Evolutionary conservation across 2,797 vertebrate species (phyloP), one percentile per base, ranked within the genome.

Genomic region (Menidia menidia): DNA sequence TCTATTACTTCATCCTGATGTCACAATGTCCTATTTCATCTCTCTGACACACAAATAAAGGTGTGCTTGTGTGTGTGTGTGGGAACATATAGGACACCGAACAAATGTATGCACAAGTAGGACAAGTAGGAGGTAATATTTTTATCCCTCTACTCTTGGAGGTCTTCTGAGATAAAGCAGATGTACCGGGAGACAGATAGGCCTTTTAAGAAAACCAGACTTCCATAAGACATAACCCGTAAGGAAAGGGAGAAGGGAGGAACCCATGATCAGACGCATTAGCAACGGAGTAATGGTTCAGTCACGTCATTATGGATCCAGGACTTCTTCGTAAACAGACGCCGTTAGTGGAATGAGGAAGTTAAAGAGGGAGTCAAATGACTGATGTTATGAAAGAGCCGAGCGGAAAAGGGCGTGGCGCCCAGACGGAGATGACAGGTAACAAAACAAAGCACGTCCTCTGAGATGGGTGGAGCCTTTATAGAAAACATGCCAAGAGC

Each of bases 291-390:
- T 19, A 18, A 18, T 47, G 18, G 44, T 45, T 45, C 44, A n/a
- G 44, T 15, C 4, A 45, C n/a, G 44, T 6, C 7, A 45, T 16
- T 19, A 41, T 18, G 7, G 3, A 43, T 15, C 15, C 13, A 5
- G 25, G 55, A 53, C 14, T 52, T 33, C 18, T 30, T n/a, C 9
- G 18, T 8, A 13, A 56, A 50, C n/a, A 64, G 18, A 14, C 53
- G 51, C n/a, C 12, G 18, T 47, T 44, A 25, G 31, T 0, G 1
- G 44, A 19, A 64, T 43, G 60, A 51, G 63, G 72, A 82, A 80
- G 50, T 55, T 39, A 69, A 10, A 42, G 9, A 60, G 48, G 12
- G 39, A 51, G 60, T 73, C 71, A 86, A 52, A 48, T 70, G 71
- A 76, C 61, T 30, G 64, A 31, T 4, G 25, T 25, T 32, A 50